Conservation (phyloP, 2,888 invertebrate species). For the Lycophotia porphyrea region DNA sequence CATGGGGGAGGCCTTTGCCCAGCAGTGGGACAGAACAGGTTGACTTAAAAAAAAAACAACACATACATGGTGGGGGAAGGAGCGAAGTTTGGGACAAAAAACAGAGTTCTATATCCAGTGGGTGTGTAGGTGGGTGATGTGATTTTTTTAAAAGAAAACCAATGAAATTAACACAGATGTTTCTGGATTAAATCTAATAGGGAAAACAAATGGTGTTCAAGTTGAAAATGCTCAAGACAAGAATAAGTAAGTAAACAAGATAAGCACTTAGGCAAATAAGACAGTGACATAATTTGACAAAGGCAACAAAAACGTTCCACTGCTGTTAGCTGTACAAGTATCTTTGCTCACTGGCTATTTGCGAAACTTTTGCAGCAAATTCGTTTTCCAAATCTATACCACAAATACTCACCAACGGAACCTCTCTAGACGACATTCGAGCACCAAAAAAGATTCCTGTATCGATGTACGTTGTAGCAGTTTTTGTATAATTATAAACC, state of each 20-base stretch:
- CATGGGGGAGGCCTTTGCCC: too few relatives aligned
- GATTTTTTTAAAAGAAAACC: background rate
- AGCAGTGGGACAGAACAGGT: too few relatives aligned
- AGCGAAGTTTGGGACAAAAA: too few relatives aligned
- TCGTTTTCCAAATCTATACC: background rate
- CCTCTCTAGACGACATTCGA: background rate
- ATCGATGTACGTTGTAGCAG: background rate
- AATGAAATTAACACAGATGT: background rate
- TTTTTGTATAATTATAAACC: background rate
- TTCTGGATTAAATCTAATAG: conserved; percentile 8
- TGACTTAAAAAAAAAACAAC: too few relatives aligned
- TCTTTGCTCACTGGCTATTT: background rate
- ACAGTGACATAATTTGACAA: conserved; percentile 45
- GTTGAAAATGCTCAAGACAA: conserved; percentile 23
- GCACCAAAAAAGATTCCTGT: background rate
- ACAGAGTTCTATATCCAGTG: too few relatives aligned
- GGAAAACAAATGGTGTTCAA: conserved; percentile 21
- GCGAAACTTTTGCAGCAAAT: background rate
- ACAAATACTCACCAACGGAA: background rate
- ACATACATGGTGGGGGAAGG: too few relatives aligned
- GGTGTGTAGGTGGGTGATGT: too few relatives aligned
- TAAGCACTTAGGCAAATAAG: conserved; percentile 26
- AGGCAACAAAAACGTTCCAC: conserved; percentile 14
- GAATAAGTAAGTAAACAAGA: conserved; percentile 14
- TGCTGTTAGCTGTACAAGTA: background rate